phyloP scores from a whole-genome alignment of 2,797 vertebrate species.

The Ateles fusciceps region DNA sequence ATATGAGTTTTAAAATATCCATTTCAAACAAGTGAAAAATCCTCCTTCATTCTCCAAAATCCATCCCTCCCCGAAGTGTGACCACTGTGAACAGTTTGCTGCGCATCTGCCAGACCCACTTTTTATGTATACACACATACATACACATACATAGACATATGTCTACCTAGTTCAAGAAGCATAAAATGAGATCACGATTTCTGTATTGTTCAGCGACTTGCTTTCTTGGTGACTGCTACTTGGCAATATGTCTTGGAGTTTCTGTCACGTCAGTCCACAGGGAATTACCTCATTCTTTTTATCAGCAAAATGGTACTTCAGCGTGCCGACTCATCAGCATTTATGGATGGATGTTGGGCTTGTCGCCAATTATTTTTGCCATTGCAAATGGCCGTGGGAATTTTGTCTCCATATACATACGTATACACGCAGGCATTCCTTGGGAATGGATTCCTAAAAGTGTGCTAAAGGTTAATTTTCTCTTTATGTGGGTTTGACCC shows the following conservation, averaged over 20 bases:
- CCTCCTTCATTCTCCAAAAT: background rate
- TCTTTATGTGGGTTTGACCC: background rate
- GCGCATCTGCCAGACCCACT: background rate
- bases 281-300: background rate
- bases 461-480: background rate
- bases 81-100: background rate
- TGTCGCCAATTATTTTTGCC: background rate
- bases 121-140: background rate
- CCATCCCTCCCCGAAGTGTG: background rate
- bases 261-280: background rate
- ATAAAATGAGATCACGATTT: background rate
- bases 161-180: background rate
- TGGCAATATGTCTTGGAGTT: background rate
- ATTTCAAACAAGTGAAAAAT: slow-evolving; percentile 12
- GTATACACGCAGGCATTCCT: background rate
- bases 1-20: background rate
- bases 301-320: background rate
- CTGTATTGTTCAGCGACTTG: background rate
- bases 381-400: background rate
- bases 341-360: background rate
- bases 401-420: background rate
- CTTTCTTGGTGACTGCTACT: background rate
- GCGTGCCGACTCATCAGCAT: background rate
- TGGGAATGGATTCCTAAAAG: background rate
- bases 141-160: background rate